These are phyloP conservation scores for Lepidothrix coronata DNA, from an alignment of 2,113 vertebrate species.

Conservation along the genomic window DNA sequence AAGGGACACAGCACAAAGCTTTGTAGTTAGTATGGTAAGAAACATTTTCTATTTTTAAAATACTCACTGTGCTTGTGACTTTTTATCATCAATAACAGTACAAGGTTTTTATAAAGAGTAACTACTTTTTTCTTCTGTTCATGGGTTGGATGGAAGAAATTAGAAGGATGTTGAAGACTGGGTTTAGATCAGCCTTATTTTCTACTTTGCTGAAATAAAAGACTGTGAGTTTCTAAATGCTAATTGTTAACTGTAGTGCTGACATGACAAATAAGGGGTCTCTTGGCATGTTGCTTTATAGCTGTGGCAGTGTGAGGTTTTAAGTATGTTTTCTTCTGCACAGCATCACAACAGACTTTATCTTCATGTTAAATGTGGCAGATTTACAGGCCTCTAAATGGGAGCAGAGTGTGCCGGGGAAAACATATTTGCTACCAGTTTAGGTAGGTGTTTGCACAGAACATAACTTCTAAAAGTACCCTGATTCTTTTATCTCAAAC, in stretches of 20 bases:
- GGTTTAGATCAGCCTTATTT: not conserved
- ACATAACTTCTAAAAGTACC: not conserved
- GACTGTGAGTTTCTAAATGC: not conserved
- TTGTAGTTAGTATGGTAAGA: slow-evolving; percentile 22
- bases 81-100: not conserved
- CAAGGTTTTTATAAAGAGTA: not conserved
- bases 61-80: not conserved
- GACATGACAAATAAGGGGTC: not conserved
- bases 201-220: not conserved
- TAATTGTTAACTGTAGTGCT: not conserved
- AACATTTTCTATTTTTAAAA: not conserved
- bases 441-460: not conserved
- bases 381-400: not conserved
- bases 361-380: not conserved
- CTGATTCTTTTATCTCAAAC: not conserved
- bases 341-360: not conserved
- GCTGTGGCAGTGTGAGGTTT: not conserved
- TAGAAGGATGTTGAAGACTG: not conserved
- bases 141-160: not conserved
- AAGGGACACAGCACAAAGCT: not conserved
- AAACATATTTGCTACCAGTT: not conserved
- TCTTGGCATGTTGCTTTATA: not conserved
- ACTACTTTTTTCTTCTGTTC: not conserved
- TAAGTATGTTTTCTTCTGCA: not conserved
- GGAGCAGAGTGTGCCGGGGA: not conserved